These are phyloP conservation scores for Salvelinus sp. DNA, from an alignment of 2,113 vertebrate genomes.

Conservation along the genomic window DNA sequence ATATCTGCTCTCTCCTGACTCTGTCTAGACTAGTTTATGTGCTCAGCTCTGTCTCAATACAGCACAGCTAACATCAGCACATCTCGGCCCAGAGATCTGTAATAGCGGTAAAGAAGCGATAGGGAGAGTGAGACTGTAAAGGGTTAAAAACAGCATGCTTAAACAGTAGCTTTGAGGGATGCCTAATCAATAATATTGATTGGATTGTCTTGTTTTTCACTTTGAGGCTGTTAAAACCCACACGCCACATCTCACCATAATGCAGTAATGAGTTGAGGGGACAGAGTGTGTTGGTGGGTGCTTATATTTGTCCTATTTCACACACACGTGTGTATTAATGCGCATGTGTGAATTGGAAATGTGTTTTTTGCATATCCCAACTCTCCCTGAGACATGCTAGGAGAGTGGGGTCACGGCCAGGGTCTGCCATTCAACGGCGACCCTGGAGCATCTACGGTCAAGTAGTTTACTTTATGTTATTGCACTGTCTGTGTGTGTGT, in stretches of 20 bases:
- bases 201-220: slow-evolving; percentile 4
- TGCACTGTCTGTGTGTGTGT: no score
- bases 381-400: no score
- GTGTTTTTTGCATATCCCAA: no score
- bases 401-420: no score
- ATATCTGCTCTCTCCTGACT: not conserved
- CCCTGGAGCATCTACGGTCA: no score
- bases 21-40: not conserved
- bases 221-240: slow-evolving; percentile 6
- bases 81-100: not conserved
- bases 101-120: not conserved
- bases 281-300: not conserved
- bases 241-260: not conserved
- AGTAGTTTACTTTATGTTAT: no score
- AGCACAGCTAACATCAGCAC: not conserved
- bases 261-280: not conserved
- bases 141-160: not conserved
- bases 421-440: no score
- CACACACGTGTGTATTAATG: no score
- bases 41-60: not conserved
- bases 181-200: slow-evolving; percentile 14
- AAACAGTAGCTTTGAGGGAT: not conserved
- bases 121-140: not conserved
- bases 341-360: no score
- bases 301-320: no score